phyloP scores from a whole-genome alignment of 2,888 invertebrate genomes.

The Spatulosminthurus flaviceps region DNA sequence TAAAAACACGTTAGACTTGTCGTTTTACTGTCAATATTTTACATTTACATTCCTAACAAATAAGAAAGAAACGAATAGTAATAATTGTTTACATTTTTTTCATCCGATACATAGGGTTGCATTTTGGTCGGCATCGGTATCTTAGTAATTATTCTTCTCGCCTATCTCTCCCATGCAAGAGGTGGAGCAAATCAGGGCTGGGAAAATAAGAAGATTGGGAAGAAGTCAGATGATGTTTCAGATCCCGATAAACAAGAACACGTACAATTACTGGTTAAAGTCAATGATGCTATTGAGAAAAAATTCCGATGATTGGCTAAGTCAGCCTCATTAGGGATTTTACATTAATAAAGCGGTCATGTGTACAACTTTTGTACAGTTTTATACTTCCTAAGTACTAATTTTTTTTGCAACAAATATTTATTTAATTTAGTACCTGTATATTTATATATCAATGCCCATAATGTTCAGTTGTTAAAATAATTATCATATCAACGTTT shows the following conservation, averaged over 20 bases:
- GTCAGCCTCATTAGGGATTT: no score
- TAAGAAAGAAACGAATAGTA: not conserved
- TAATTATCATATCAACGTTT: no score
- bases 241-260: not conserved
- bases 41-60: not conserved
- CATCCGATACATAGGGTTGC: not conserved
- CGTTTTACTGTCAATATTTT: not conserved
- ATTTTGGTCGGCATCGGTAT: not conserved
- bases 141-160: not conserved
- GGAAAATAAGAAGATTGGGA: not conserved
- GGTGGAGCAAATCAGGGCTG: not conserved
- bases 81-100: conserved; percentile 5
- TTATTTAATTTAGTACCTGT: no score
- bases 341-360: no score
- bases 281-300: not conserved
- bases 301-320: not conserved
- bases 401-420: no score
- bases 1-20: not conserved
- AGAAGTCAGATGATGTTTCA: not conserved
- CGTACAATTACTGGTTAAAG: not conserved
- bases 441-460: no score
- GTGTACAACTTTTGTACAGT: no score
- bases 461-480: no score
- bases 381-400: no score
- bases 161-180: not conserved